These are phyloP conservation scores for Phataginus tetradactyla DNA, from an alignment of 2,797 vertebrate genomes.

Conservation along the genomic window DNA sequence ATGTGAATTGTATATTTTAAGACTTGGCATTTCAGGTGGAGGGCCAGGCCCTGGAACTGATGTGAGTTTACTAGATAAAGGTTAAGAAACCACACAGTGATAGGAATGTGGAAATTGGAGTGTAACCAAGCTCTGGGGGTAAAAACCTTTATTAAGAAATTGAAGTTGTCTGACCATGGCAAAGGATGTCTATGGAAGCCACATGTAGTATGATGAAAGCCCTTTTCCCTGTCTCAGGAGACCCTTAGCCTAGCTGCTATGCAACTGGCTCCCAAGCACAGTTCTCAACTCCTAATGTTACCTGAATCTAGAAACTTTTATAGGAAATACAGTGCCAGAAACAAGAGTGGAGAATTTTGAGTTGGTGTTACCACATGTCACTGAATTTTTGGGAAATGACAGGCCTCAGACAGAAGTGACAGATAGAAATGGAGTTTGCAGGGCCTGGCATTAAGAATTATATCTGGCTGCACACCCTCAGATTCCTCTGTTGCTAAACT, in stretches of 20 bases:
- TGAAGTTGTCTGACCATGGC: too few relatives aligned
- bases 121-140: not conserved
- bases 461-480: not conserved
- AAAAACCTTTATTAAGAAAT: not conserved
- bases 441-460: not conserved
- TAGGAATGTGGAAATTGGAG: not conserved
- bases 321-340: not conserved
- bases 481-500: not conserved
- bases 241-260: rapidly evolving
- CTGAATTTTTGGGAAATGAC: slow-evolving; percentile 44
- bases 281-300: not conserved
- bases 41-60: not conserved
- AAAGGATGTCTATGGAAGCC: not conserved
- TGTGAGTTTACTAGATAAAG: not conserved
- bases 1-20: not conserved
- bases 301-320: not conserved
- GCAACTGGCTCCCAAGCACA: not conserved
- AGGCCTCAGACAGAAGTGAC: slow-evolving; percentile 9
- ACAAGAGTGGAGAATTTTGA: slow-evolving; percentile 45
- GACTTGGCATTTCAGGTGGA: not conserved
- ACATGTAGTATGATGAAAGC: rapidly evolving
- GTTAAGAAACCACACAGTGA: not conserved
- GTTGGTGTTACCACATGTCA: slow-evolving; percentile 47
- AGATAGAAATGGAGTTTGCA: not conserved
- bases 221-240: not conserved